phyloP scores from a whole-genome alignment of 2,113 vertebrate species.

The Phylloscopus whistleri region DNA sequence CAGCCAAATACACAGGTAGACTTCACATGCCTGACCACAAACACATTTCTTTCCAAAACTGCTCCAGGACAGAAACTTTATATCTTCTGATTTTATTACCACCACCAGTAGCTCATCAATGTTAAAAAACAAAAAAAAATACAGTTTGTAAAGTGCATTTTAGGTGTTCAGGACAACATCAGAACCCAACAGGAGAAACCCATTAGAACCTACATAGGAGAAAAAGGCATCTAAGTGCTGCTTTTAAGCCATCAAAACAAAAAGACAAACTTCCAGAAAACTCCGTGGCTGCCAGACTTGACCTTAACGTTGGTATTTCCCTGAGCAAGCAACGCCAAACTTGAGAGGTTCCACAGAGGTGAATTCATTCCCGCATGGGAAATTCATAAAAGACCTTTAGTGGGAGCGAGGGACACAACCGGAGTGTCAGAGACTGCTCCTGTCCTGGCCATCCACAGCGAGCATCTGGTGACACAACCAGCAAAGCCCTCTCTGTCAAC shows the following conservation, averaged over 20 bases:
- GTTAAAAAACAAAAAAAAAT: neutral
- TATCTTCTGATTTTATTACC: neutral
- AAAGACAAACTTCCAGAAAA: neutral
- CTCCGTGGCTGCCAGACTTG: neutral
- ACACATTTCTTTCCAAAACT: neutral
- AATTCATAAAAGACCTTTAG: neutral
- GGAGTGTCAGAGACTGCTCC: rapidly evolving
- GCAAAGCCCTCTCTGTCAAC: neutral
- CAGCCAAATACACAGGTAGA: neutral
- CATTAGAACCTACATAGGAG: rapidly evolving
- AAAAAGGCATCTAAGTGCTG: neutral
- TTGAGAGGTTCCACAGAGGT: rapidly evolving
- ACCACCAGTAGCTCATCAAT: neutral
- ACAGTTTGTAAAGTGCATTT: neutral
- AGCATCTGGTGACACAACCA: neutral
- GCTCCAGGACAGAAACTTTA: neutral
- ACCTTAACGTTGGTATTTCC: rapidly evolving
- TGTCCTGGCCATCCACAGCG: neutral
- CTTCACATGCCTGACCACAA: neutral
- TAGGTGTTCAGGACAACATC: neutral
- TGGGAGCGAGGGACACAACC: neutral
- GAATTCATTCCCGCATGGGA: rapidly evolving
- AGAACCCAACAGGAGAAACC: neutral
- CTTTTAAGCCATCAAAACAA: neutral
- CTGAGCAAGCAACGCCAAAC: neutral